phyloP scores from a whole-genome alignment of 2,113 vertebrate species.

The Regulus satrapa region DNA sequence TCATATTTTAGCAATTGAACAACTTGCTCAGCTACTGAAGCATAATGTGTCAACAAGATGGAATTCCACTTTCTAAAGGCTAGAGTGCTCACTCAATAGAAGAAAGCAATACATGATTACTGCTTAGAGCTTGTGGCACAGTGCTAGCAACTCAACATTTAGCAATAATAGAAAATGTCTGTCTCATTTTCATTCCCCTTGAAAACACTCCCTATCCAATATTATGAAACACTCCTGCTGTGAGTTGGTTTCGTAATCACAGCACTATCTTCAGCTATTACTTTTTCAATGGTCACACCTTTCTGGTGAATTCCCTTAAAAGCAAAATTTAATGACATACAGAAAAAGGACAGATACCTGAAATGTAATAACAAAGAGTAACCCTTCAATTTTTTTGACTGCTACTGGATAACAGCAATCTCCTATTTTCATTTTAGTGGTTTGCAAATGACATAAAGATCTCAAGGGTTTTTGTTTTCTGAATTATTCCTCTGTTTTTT shows the following conservation, averaged over 20 bases:
- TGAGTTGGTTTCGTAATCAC: constrained; percentile 15
- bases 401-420: background rate
- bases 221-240: background rate
- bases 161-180: constrained; percentile 18
- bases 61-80: background rate
- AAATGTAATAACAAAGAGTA: constrained; percentile 12
- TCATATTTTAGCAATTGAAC: constrained; percentile 40
- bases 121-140: background rate
- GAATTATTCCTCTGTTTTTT: background rate
- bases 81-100: background rate
- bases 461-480: background rate
- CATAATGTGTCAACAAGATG: constrained; percentile 36
- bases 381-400: background rate
- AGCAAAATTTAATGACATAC: background rate
- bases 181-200: constrained; percentile 1
- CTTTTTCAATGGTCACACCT: background rate
- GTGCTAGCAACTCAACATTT: background rate
- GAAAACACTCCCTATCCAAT: background rate
- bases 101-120: background rate
- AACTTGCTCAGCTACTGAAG: constrained; percentile 39
- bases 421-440: constrained; percentile 9
- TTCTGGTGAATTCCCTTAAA: constrained; percentile 21
- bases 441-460: background rate
- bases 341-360: background rate
- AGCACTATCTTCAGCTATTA: constrained; percentile 31